Evolutionary conservation across 2,113 vertebrate species (phyloP).

Genomic region (Gopherus evgoodei): DNA sequence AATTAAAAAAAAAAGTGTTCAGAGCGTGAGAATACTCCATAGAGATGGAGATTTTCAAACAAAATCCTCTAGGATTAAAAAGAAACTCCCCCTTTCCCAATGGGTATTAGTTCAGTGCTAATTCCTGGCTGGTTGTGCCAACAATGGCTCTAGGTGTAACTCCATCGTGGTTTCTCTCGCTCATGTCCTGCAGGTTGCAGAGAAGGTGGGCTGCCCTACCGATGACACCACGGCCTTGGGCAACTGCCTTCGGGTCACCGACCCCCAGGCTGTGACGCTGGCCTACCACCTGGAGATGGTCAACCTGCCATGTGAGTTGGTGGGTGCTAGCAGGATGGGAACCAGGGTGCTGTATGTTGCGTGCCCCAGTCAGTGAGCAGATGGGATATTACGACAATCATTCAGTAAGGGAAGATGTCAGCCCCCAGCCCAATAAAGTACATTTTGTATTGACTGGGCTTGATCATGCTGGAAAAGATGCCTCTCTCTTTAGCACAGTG

Average conservation of each 20-base stretch:
- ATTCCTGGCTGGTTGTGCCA: neutral
- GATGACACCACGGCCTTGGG: conserved; percentile 74
- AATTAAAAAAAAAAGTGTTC: neutral
- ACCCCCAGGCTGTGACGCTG: conserved; percentile 81
- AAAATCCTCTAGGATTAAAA: rapidly evolving
- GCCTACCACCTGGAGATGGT: conserved; percentile 77
- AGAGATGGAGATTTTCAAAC: neutral
- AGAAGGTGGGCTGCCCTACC: conserved; percentile 85
- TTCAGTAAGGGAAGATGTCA: rapidly evolving
- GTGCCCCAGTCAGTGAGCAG: neutral
- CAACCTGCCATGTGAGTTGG: conserved; percentile 75
- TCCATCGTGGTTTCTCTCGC: rapidly evolving
- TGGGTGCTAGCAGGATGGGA: neutral
- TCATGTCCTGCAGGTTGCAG: conserved; percentile 79
- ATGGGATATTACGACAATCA: rapidly evolving
- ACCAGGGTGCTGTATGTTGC: neutral
- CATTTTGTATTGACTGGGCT: rapidly evolving
- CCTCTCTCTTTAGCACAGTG: neutral
- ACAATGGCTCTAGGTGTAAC: neutral
- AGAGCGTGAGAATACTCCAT: rapidly evolving
- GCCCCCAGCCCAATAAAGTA: rapidly evolving
- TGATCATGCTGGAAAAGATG: neutral
- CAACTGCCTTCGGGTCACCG: conserved; percentile 82
- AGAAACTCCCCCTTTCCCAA: rapidly evolving
- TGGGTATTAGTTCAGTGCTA: rapidly evolving